Conservation (phyloP, 1,140 invertebrate species). For the Brachionus calyciflorus region DNA sequence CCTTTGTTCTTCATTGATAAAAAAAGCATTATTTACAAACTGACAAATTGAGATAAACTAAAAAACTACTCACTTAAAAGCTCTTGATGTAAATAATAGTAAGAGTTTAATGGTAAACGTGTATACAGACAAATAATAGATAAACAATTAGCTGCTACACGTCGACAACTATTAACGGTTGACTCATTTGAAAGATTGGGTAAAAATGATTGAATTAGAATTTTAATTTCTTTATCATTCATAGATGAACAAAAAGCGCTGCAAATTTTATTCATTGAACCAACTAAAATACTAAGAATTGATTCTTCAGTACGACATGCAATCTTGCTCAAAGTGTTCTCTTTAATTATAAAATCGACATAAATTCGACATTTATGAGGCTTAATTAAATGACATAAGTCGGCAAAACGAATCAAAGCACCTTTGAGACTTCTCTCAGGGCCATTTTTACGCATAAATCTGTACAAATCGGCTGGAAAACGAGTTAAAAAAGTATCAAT, state of each 20-base stretch:
- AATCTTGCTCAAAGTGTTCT: conserved; percentile 65
- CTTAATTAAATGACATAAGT: conserved; percentile 67
- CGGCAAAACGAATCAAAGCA: conserved; percentile 72
- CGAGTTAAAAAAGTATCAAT: conserved; percentile 69
- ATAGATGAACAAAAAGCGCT: conserved; percentile 71
- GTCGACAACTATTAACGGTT: conserved; percentile 65
- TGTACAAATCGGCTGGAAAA: conserved; percentile 74
- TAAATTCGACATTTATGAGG: conserved; percentile 73
- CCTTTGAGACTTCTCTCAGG: conserved; percentile 68
- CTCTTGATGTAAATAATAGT: conserved; percentile 64
- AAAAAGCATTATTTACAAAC: too few species aligned
- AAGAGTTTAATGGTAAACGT: conserved; percentile 66
- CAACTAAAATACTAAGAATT: conserved; percentile 71
- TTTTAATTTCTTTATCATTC: conserved; percentile 71
- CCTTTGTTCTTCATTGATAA: too few species aligned
- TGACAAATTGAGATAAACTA: background rate
- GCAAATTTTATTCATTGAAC: conserved; percentile 69
- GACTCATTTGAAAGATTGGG: conserved; percentile 65
- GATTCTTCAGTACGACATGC: conserved; percentile 69
- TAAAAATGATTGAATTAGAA: conserved; percentile 68
- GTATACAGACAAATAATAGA: conserved; percentile 67
- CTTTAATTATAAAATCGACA: conserved; percentile 71
- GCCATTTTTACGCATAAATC: conserved; percentile 76
- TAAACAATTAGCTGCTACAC: conserved; percentile 68
- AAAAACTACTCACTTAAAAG: conserved; percentile 57